phyloP scores from a whole-genome alignment of 2,888 invertebrate genomes.

The Dioctria rufipes region DNA sequence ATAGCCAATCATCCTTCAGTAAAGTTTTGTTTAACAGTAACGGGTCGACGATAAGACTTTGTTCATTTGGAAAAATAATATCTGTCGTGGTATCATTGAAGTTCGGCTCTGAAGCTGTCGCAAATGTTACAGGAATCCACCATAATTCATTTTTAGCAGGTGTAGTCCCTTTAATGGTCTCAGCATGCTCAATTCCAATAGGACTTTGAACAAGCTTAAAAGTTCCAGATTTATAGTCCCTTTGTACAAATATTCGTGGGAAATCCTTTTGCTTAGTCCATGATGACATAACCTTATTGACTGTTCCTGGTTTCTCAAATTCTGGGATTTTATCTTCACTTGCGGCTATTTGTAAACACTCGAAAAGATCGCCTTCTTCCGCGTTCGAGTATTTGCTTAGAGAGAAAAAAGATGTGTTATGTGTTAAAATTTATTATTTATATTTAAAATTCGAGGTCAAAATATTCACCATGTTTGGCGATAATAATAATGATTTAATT shows the following conservation, averaged over 20 bases:
- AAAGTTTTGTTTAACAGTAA: slow-evolving; percentile 20
- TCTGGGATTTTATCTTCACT: slow-evolving; percentile 61
- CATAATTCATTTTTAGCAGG: slow-evolving; percentile 61
- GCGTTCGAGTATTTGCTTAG: slow-evolving; percentile 67
- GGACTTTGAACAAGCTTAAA: slow-evolving; percentile 74
- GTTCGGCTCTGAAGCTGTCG: slow-evolving; percentile 63
- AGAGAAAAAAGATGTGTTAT: not conserved
- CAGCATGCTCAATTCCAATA: slow-evolving; percentile 58
- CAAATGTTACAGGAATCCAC: slow-evolving; percentile 68
- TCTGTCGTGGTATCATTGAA: slow-evolving; percentile 66
- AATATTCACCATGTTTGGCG: no score
- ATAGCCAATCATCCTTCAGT: slow-evolving; percentile 65
- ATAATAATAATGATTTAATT: no score
- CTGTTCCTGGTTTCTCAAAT: slow-evolving; percentile 66
- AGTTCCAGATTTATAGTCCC: slow-evolving; percentile 71
- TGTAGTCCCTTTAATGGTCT: slow-evolving; percentile 55
- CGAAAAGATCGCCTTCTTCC: slow-evolving; percentile 67
- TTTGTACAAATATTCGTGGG: slow-evolving; percentile 74
- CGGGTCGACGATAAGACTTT: slow-evolving; percentile 25
- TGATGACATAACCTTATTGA: slow-evolving; percentile 75
- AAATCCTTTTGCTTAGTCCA: slow-evolving; percentile 78
- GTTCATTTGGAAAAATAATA: slow-evolving; percentile 62
- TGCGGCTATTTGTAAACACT: slow-evolving; percentile 64
- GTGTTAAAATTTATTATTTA: no score
- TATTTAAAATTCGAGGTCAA: no score